Evolutionary conservation across 2,113 vertebrate genomes (phyloP), one percentile per base, ranked within the genome.

Genomic region (Suricata suricatta): DNA sequence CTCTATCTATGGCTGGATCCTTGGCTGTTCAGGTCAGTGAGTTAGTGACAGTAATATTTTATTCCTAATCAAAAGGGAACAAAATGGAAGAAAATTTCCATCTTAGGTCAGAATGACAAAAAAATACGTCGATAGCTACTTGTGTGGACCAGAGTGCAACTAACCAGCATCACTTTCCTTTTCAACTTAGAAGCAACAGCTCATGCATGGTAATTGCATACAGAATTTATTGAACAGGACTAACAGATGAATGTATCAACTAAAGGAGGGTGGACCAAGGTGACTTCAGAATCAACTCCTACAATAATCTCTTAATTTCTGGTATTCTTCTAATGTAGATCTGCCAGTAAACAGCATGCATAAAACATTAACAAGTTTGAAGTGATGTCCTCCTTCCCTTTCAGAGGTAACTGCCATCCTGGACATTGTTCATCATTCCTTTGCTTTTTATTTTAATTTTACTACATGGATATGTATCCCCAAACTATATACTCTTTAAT

Each of bases 381-480:
- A 88, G 6, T 54, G 47, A 50, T 80, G 5, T 47, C 29, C 29
- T 68, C 66, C 38, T 35, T 63, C 19, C 35, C 10, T 84, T 38
- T 31, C 12, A 41, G 41, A 71, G 29, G 19, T 82, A 79, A 88
- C 4, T 10, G 23, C 14, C 31, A 3, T 64, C 23, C 14, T 41
- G 63, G 52, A 79, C 79, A 88, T 63, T 69, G 5, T 81, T 87
- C 4, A 38, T 81, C 41, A 33, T 86, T 72, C 9, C 15, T 86
- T 80, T 96, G 19, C 17, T 69, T 63, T 90, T 84, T 79, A 74
- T 52, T 92, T 83, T 83, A 77, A 92, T 69, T 54, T 88, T 64
- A 35, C 57, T n/a, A 44, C 16, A 9, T 76, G 44, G 25, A 33
- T 44, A 87, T 47, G 27, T 27, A 29, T 44, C 4, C 10, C 14